A percentile compares a stretch with the other conserved stretches of the same genome.
Evolutionary conservation across 2,797 vertebrate genomes (phyloP).

Genomic region (Poliocrania exsul): DNA sequence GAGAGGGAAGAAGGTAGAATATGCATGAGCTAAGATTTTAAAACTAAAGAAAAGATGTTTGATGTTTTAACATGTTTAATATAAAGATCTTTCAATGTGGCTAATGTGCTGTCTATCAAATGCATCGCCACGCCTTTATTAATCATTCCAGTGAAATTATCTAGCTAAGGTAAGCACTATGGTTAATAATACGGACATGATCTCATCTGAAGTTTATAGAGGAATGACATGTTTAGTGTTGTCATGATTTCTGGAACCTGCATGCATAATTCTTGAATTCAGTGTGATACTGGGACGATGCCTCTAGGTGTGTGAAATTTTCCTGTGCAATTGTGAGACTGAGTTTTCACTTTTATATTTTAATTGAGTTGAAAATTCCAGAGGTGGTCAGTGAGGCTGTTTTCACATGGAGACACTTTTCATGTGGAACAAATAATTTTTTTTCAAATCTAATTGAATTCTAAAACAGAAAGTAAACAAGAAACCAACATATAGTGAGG

Average conservation of each 20-base stretch:
- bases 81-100: background rate
- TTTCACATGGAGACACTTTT: background rate
- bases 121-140: background rate
- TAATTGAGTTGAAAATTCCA: background rate
- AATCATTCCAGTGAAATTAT: background rate
- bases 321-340: background rate
- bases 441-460: background rate
- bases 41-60: background rate
- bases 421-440: background rate
- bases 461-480: background rate
- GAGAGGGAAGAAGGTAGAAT: background rate
- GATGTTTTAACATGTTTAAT: background rate
- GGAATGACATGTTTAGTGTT: background rate
- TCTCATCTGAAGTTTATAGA: background rate
- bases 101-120: background rate
- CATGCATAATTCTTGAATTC: background rate
- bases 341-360: background rate
- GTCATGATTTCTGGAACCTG: background rate
- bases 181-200: background rate
- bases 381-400: background rate
- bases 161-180: background rate
- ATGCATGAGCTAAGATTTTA: background rate
- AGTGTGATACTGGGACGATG: background rate
- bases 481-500: background rate
- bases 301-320: background rate